A percentile compares a stretch with the other conserved stretches of the same genome.
phyloP scores from a whole-genome alignment of 2,888 invertebrate genomes.

The Glomeris marginata region DNA sequence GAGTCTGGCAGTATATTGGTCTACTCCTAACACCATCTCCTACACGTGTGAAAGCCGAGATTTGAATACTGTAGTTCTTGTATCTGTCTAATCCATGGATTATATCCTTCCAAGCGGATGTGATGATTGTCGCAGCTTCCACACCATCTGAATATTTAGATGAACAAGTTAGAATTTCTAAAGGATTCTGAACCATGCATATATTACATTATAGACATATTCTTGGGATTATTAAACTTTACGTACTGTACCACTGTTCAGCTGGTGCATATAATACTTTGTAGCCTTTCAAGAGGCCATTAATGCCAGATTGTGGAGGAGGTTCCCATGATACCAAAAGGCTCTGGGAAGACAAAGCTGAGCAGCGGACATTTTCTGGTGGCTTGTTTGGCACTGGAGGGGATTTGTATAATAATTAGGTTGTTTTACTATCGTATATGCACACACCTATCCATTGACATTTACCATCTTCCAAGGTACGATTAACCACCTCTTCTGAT shows the following conservation, averaged over 20 bases:
- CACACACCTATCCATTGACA: too few relatives aligned
- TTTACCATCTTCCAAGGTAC: conserved; percentile 30
- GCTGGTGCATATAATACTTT: conserved; percentile 23
- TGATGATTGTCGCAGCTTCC: conserved; percentile 9
- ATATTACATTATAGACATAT: too few relatives aligned
- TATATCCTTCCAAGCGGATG: conserved; percentile 13
- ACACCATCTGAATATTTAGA: conserved; percentile 6
- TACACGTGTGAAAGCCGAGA: conserved; percentile 29
- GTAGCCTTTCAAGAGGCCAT: conserved; percentile 35
- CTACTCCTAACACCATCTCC: conserved; percentile 29
- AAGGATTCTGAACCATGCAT: too few relatives aligned
- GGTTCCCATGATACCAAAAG: conserved; percentile 67
- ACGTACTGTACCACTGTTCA: conserved; percentile 15
- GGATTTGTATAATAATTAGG: not conserved
- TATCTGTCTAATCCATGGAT: conserved; percentile 22
- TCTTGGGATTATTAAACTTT: conserved; percentile 13
- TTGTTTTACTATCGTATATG: not conserved
- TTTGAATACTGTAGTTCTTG: conserved; percentile 31
- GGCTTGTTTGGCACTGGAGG: conserved; percentile 55
- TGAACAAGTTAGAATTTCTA: not conserved
- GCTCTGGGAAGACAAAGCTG: conserved; percentile 55
- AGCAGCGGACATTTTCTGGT: conserved; percentile 62
- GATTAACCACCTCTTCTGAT: conserved; percentile 24
- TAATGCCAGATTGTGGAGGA: conserved; percentile 44
- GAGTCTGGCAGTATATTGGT: conserved; percentile 27